A percentile compares a stretch with the other conserved stretches of the same genome.
Conservation (phyloP, 2,888 invertebrate genomes). For the Megaustenia siamemsis region DNA sequence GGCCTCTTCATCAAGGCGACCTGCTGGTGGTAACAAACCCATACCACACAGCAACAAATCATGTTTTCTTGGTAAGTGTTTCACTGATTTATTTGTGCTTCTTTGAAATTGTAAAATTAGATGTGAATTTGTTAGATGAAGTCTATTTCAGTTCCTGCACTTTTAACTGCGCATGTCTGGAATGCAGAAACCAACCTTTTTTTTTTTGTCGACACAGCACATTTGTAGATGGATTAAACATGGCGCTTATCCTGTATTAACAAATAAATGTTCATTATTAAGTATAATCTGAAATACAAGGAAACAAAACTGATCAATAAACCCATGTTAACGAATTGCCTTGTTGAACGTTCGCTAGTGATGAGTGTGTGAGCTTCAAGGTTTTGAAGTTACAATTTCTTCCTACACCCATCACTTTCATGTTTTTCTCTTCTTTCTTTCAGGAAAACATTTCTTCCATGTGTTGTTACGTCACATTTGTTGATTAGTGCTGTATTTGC, state of each 20-base stretch:
- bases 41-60: background rate
- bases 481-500: conserved; percentile 54
- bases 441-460: conserved; percentile 51
- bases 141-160: background rate
- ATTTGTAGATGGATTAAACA: too few species aligned
- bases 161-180: background rate
- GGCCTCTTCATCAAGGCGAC: background rate
- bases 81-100: conserved; percentile 37
- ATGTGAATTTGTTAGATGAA: background rate
- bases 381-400: too few species aligned
- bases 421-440: conserved; percentile 7
- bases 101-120: too few species aligned
- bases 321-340: too few species aligned
- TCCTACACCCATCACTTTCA: too few species aligned
- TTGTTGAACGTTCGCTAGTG: too few species aligned
- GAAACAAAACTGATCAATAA: too few species aligned
- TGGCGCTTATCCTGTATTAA: too few species aligned
- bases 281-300: too few species aligned
- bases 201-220: conserved; percentile 36
- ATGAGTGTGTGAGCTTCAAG: too few species aligned
- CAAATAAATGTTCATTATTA: too few species aligned
- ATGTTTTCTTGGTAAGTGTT: conserved; percentile 34
- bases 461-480: conserved; percentile 48
- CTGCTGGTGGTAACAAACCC: conserved; percentile 22
- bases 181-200: background rate